phyloP scores from a whole-genome alignment of 2,113 vertebrate species.

The Etheostoma cragini region DNA sequence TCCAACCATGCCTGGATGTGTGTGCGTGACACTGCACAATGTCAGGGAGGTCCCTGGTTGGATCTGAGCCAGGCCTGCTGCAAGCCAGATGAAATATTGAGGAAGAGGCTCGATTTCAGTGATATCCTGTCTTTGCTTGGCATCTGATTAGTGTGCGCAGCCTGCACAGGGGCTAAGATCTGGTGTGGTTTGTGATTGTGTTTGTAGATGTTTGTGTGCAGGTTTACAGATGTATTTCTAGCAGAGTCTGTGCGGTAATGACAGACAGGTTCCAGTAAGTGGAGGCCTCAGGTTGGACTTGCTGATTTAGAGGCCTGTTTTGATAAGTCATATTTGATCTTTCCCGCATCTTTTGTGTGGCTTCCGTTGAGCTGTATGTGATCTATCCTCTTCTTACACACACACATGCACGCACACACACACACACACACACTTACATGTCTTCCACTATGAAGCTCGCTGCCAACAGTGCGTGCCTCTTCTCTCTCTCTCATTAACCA shows the following conservation, averaged over 20 bases:
- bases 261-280: constrained; percentile 47
- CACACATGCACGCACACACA: constrained; percentile 5
- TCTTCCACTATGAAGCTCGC: constrained; percentile 74
- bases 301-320: constrained; percentile 46
- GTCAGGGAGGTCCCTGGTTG: constrained; percentile 75
- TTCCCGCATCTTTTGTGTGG: constrained; percentile 34
- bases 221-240: constrained; percentile 27
- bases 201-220: constrained; percentile 4
- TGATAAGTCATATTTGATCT: constrained; percentile 57
- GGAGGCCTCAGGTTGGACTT: constrained; percentile 31
- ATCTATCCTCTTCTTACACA: constrained; percentile 55
- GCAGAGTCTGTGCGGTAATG: neutral
- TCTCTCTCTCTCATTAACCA: constrained; percentile 88
- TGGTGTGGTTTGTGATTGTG: constrained; percentile 19
- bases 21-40: constrained; percentile 66
- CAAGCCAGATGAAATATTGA: constrained; percentile 80
- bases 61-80: constrained; percentile 70
- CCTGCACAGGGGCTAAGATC: constrained; percentile 20
- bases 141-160: constrained; percentile 60
- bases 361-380: constrained; percentile 65
- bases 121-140: constrained; percentile 70
- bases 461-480: constrained; percentile 78
- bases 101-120: constrained; percentile 73
- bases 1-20: constrained; percentile 45
- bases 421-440: constrained; percentile 41